Conservation (phyloP, 2,797 vertebrate species). For the Meriones psammophilus region DNA sequence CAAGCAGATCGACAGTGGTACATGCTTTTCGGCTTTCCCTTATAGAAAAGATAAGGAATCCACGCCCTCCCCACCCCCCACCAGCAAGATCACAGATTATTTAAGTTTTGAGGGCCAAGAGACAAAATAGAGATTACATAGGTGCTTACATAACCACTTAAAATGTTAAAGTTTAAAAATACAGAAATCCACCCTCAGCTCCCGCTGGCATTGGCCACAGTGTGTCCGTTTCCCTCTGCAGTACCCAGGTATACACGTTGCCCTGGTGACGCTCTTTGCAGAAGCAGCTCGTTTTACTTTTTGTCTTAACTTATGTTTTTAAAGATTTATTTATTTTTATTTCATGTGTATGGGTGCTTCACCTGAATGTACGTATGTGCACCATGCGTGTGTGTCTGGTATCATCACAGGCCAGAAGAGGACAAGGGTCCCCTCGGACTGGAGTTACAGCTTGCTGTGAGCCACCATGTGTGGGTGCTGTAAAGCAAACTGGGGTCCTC, state of each 20-base stretch:
- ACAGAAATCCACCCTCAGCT: conserved; percentile 1
- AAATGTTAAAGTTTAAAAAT: conserved; percentile 52
- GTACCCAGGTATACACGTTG: neutral
- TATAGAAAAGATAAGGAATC: neutral
- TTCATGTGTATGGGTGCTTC: neutral
- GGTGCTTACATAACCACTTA: conserved; percentile 3
- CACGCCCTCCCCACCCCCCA: neutral
- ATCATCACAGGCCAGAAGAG: neutral
- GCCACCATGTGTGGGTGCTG: neutral
- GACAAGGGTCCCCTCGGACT: neutral
- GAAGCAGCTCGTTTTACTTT: neutral
- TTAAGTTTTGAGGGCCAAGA: conserved; percentile 26
- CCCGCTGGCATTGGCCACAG: neutral
- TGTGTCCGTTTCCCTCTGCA: neutral
- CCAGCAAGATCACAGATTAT: neutral
- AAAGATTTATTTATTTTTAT: neutral
- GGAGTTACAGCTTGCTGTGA: neutral
- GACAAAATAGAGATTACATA: conserved; percentile 1
- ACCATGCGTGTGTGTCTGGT: neutral
- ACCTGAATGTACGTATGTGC: neutral
- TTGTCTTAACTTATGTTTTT: neutral
- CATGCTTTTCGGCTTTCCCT: neutral
- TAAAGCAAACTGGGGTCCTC: neutral
- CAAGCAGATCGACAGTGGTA: neutral
- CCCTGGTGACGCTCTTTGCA: neutral